Conservation (phyloP, 2,113 vertebrate genomes). For the Saimiri boliviensis region DNA sequence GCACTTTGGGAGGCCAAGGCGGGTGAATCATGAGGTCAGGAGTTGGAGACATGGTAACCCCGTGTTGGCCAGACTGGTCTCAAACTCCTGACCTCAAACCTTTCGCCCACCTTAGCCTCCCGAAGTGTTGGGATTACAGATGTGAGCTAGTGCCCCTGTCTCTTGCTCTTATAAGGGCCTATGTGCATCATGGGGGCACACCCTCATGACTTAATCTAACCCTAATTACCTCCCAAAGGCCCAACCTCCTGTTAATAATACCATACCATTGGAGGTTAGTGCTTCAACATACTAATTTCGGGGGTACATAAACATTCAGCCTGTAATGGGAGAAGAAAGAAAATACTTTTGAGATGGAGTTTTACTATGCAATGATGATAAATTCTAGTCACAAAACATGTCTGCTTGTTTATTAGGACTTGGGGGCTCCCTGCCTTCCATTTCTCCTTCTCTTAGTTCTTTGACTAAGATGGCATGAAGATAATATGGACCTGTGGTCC, state of each 20-base stretch:
- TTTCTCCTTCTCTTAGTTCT: constrained; percentile 27
- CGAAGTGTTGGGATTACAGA: too few relatives aligned
- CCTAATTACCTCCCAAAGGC: neutral
- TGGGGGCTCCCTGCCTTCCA: neutral
- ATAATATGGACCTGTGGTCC: neutral
- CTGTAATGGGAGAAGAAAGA: neutral
- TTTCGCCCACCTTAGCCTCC: too few relatives aligned
- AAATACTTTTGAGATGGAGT: neutral
- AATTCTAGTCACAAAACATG: neutral
- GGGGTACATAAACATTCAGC: neutral
- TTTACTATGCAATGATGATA: neutral
- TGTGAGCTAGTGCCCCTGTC: too few relatives aligned
- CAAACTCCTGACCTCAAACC: too few relatives aligned
- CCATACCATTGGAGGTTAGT: neutral
- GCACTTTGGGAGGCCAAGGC: too few relatives aligned
- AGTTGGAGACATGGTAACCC: too few relatives aligned
- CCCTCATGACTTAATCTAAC: neutral
- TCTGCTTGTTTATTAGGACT: neutral
- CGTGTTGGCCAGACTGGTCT: too few relatives aligned
- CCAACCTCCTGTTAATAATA: neutral
- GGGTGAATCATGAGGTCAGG: too few relatives aligned
- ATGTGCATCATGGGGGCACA: neutral
- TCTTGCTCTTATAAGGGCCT: neutral
- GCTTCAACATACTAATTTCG: neutral
- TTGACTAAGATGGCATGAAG: neutral